Conservation (phyloP, 2,888 invertebrate genomes). For the Apomyelois bistriatella region DNA sequence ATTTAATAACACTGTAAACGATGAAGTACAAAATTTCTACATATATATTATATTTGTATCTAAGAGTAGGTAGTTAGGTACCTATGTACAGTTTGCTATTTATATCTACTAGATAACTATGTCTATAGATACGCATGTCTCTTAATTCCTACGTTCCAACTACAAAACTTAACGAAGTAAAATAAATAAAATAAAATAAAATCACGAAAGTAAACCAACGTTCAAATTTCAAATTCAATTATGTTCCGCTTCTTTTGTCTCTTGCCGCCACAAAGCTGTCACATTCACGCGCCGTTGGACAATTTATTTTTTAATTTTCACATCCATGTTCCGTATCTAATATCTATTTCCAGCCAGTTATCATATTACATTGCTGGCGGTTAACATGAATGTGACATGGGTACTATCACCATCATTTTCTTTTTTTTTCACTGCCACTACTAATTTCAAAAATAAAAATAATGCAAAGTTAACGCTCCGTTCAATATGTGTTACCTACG, state of each 20-base stretch:
- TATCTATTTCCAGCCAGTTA: constrained; percentile 49
- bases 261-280: constrained; percentile 49
- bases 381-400: constrained; percentile 29
- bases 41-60: no score
- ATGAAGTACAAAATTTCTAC: no score
- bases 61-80: no score
- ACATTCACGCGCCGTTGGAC: constrained; percentile 60
- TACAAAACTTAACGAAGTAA: no score
- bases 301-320: constrained; percentile 55
- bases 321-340: constrained; percentile 39
- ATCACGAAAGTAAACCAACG: constrained; percentile 7
- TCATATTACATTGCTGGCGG: constrained; percentile 46
- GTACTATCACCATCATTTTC: constrained; percentile 24
- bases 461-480: background rate
- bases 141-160: no score
- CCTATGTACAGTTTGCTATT: no score
- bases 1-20: no score
- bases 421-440: constrained; percentile 18
- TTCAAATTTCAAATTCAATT: constrained; percentile 27
- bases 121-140: no score
- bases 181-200: background rate
- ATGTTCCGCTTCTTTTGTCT: constrained; percentile 39
- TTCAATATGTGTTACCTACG: no score
- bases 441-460: background rate
- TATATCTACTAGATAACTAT: no score